Evolutionary conservation across 2,888 invertebrate species (phyloP).

Genomic region (Deilephila porcellus): DNA sequence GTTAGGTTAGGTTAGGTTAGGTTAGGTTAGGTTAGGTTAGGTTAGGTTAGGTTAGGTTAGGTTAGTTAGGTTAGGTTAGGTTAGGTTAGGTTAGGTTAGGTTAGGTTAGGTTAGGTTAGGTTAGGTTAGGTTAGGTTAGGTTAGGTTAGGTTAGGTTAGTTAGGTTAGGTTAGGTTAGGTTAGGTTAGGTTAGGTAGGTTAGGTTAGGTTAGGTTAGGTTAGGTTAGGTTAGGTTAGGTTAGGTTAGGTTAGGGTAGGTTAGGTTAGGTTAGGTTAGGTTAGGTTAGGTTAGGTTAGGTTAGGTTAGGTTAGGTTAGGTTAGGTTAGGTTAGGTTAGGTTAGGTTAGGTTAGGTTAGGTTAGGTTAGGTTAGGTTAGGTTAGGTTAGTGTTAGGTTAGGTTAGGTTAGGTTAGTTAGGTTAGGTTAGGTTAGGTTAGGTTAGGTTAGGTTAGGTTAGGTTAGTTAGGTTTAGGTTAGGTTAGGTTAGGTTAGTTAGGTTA

Average conservation of each 20-base stretch:
- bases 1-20: conserved; percentile 24
- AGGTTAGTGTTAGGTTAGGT: conserved; percentile 8
- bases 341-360: conserved; percentile 24
- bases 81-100: conserved; percentile 22
- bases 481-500: conserved; percentile 12
- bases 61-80: conserved; percentile 19
- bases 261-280: conserved; percentile 25
- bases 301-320: conserved; percentile 25
- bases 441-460: conserved; percentile 25
- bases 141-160: conserved; percentile 22
- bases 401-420: conserved; percentile 6
- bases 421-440: conserved; percentile 23
- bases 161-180: conserved; percentile 24
- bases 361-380: conserved; percentile 25
- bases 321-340: conserved; percentile 25
- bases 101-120: conserved; percentile 25
- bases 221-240: conserved; percentile 25
- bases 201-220: conserved; percentile 20
- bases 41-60: conserved; percentile 12
- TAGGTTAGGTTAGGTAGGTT: conserved; percentile 18
- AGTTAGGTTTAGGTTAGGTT: conserved; percentile 14
- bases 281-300: conserved; percentile 25
- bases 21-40: conserved; percentile 1
- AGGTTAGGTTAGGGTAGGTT: conserved; percentile 23
- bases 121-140: conserved; percentile 25